phyloP scores from a whole-genome alignment of 2,888 invertebrate genomes.

The Morpho deidamia region DNA sequence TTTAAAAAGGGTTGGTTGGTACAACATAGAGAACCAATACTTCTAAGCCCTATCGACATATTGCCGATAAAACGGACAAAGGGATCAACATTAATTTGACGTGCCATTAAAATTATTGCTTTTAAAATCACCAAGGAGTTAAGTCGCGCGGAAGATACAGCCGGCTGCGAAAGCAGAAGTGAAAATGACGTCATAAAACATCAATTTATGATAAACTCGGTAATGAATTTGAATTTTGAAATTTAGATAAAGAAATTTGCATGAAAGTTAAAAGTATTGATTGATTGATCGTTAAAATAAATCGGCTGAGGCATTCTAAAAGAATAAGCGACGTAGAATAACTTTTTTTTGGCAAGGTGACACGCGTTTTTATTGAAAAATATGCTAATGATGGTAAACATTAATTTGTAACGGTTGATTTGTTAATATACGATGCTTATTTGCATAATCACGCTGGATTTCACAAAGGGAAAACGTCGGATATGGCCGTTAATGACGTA shows the following conservation, averaged over 20 bases:
- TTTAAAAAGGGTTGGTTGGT: slow-evolving; percentile 63
- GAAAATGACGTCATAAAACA: slow-evolving; percentile 50
- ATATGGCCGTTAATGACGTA: slow-evolving; percentile 40
- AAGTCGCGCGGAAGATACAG: slow-evolving; percentile 66
- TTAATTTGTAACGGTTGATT: slow-evolving; percentile 77
- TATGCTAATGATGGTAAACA: slow-evolving; percentile 73
- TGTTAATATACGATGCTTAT: slow-evolving; percentile 59
- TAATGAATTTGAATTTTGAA: slow-evolving; percentile 55
- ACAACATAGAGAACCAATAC: slow-evolving; percentile 43
- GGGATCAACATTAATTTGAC: slow-evolving; percentile 73
- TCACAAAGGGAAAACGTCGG: slow-evolving; percentile 38
- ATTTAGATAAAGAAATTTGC: slow-evolving; percentile 39
- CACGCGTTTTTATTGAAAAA: slow-evolving; percentile 62
- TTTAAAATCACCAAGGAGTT: slow-evolving; percentile 56
- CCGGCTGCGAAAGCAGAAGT: slow-evolving; percentile 38
- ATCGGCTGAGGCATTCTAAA: slow-evolving; percentile 35
- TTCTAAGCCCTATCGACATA: slow-evolving; percentile 68
- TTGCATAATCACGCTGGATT: slow-evolving; percentile 57
- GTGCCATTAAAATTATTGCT: slow-evolving; percentile 74
- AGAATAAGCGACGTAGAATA: slow-evolving; percentile 51
- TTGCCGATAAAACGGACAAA: slow-evolving; percentile 65
- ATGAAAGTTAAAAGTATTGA: slow-evolving; percentile 51
- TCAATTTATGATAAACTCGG: slow-evolving; percentile 39
- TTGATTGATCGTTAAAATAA: slow-evolving; percentile 67
- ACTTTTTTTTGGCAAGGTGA: slow-evolving; percentile 46